Percentiles rank a stretch among this genome's conserved stretches.
Conservation (phyloP, 2,113 vertebrate species). For the Macquaria australasica region DNA sequence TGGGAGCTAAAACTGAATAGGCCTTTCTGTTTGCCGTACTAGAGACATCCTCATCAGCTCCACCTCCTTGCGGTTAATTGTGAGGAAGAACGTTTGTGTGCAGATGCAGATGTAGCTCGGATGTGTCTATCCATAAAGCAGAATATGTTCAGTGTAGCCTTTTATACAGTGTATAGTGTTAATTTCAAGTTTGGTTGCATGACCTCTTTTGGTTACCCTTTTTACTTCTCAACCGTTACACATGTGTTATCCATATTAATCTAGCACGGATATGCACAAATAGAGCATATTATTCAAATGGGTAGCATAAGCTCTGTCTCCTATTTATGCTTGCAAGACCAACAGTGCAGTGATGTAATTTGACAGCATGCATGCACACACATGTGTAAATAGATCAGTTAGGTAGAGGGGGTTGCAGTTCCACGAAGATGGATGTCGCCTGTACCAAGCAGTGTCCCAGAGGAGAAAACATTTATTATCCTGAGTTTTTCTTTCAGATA, state of each 20-base stretch:
- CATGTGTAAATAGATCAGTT: conserved; percentile 57
- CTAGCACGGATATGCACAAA: neutral
- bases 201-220: conserved; percentile 16
- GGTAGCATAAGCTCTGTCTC: neutral
- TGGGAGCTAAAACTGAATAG: conserved; percentile 73
- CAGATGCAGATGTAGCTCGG: conserved; percentile 50
- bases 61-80: conserved; percentile 62
- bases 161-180: conserved; percentile 10
- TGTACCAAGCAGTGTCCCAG: conserved; percentile 60
- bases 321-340: neutral
- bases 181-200: conserved; percentile 27
- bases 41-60: conserved; percentile 71
- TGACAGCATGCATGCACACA: conserved; percentile 56
- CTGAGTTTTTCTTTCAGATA: conserved; percentile 74
- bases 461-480: conserved; percentile 83
- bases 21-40: conserved; percentile 61
- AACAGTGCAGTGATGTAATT: conserved; percentile 23
- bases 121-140: conserved; percentile 44
- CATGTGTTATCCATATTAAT: neutral
- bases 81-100: conserved; percentile 49
- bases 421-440: conserved; percentile 72
- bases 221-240: conserved; percentile 1
- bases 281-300: conserved; percentile 19
- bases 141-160: conserved; percentile 23
- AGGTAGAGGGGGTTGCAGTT: conserved; percentile 31